Base-by-base conservation (phyloP, 1,140 invertebrate species). In the Ceratosolen fusciceps region DNA sequence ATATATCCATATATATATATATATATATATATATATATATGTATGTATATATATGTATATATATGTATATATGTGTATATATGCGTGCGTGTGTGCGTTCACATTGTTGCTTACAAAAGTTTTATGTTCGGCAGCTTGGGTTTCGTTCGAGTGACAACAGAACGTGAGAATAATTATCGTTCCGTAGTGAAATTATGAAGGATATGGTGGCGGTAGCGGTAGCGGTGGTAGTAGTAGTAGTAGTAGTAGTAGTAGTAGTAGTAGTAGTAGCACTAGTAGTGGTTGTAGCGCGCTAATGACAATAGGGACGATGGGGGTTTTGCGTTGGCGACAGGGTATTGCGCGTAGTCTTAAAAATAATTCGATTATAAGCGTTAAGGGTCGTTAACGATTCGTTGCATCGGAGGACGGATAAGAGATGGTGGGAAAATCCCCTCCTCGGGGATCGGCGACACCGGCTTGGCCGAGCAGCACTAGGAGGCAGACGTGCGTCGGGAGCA, bases 1-100 rank as follows among this genome's bases (percentile, higher is more conserved):
- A n/a, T n/a, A n/a, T n/a, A n/a, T n/a, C n/a, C n/a, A n/a, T n/a
- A n/a, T n/a, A n/a, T n/a, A n/a, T n/a, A n/a, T n/a, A n/a, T n/a
- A n/a, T n/a, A n/a, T n/a, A n/a, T n/a, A n/a, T n/a, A n/a, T n/a
- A n/a, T n/a, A n/a, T n/a, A n/a, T n/a, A n/a, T n/a, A n/a, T n/a
- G n/a, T n/a, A n/a, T n/a, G n/a, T n/a, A n/a, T n/a, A n/a, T n/a
- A n/a, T n/a, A n/a, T n/a, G n/a, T n/a, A n/a, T n/a, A n/a, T n/a
- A n/a, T n/a, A n/a, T n/a, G n/a, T n/a, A n/a, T n/a, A n/a, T n/a
- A n/a, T n/a, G n/a, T n/a, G n/a, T n/a, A n/a, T n/a, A n/a, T n/a
- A n/a, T n/a, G n/a, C n/a, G n/a, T n/a, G n/a, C n/a, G n/a, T n/a
- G 62, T 78, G 39, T 73, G 34, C 62, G 62, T 74, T 74, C 72